Conservation (phyloP, 1,140 invertebrate genomes). For the Solenopsis fugax region DNA sequence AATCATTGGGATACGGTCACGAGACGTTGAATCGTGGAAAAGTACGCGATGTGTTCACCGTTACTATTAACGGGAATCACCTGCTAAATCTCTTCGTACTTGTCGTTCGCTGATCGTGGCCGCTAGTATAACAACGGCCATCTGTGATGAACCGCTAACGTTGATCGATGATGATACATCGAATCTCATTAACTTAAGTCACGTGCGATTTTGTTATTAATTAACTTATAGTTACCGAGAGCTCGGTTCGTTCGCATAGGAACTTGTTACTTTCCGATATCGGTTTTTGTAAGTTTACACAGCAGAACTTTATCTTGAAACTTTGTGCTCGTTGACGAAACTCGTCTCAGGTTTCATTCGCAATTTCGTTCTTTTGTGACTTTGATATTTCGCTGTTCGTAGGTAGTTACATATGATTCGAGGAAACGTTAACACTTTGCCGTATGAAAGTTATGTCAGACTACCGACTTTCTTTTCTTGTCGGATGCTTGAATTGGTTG, state of each 20-base stretch:
- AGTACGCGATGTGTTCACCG: not conserved
- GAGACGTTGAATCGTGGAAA: slow-evolving; percentile 48
- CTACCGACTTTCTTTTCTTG: slow-evolving; percentile 42
- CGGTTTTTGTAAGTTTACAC: not conserved
- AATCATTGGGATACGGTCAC: slow-evolving; percentile 48
- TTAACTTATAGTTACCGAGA: not conserved
- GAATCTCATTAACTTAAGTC: slow-evolving; percentile 1
- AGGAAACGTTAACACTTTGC: not conserved
- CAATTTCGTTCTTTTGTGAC: not conserved
- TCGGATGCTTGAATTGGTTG: slow-evolving; percentile 61
- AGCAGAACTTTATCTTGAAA: not conserved
- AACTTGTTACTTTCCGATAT: not conserved
- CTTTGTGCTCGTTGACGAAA: not conserved
- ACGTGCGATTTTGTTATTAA: slow-evolving; percentile 22
- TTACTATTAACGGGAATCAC: slow-evolving; percentile 61
- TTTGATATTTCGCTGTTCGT: not conserved
- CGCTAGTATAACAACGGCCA: slow-evolving; percentile 14
- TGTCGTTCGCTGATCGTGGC: not conserved
- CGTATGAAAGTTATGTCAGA: slow-evolving; percentile 48
- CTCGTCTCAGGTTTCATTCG: not conserved
- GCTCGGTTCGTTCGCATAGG: too few species aligned
- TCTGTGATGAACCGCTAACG: slow-evolving; percentile 6
- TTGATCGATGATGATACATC: not conserved
- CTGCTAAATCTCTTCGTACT: not conserved
- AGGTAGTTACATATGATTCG: slow-evolving; percentile 2